A percentile compares a stretch with the other conserved stretches of the same genome.
Conservation (phyloP, 2,113 vertebrate species). For the Phalacrocorax carbo region DNA sequence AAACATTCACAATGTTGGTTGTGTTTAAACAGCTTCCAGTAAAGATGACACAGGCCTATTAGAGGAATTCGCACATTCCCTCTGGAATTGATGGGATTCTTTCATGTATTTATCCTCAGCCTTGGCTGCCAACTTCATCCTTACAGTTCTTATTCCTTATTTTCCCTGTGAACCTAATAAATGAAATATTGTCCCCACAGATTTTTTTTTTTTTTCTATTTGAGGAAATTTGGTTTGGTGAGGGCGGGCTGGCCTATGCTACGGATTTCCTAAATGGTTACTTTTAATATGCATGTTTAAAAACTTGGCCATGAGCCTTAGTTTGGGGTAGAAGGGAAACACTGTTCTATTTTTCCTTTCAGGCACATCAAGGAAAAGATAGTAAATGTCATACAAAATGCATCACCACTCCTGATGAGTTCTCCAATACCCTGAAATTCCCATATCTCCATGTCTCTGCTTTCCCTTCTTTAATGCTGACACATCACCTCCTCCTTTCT, state of each 20-base stretch:
- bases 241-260: background rate
- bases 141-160: background rate
- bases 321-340: background rate
- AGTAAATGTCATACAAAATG: background rate
- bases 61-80: slow-evolving; percentile 26
- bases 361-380: background rate
- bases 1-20: slow-evolving; percentile 28
- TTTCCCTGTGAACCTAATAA: background rate
- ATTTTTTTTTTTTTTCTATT: background rate
- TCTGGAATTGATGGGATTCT: background rate
- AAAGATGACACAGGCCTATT: slow-evolving; percentile 39
- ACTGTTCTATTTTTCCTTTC: background rate
- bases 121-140: slow-evolving; percentile 11
- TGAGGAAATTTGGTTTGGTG: background rate
- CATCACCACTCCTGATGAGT: background rate
- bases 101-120: slow-evolving; percentile 5
- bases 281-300: background rate
- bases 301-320: background rate
- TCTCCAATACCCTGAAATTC: background rate
- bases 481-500: background rate
- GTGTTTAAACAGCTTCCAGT: slow-evolving; percentile 48
- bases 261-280: background rate
- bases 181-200: background rate
- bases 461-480: background rate
- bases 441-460: background rate